phyloP scores from a whole-genome alignment of 2,888 invertebrate genomes.

The Orthosia incerta region DNA sequence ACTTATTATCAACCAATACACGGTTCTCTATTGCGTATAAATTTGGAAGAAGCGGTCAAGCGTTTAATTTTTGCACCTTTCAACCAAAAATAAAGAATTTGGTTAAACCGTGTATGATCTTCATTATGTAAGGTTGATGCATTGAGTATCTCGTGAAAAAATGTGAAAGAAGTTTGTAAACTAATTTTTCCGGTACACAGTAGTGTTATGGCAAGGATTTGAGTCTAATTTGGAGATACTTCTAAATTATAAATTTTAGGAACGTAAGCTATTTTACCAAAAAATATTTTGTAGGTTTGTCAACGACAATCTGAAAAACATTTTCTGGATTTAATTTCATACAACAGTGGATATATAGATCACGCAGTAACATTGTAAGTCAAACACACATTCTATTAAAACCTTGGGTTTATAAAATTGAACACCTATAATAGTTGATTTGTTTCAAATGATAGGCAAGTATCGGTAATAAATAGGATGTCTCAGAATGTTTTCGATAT shows the following conservation, averaged over 20 bases:
- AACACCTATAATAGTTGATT: background rate
- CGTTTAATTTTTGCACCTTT: background rate
- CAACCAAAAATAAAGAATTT: background rate
- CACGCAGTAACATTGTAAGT: background rate
- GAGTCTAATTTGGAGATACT: background rate
- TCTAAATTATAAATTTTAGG: background rate
- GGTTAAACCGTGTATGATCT: background rate
- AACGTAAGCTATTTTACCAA: background rate
- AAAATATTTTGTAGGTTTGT: no score
- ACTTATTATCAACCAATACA: background rate
- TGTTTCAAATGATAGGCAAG: background rate
- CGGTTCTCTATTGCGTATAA: background rate
- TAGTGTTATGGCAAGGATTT: slow-evolving; percentile 1
- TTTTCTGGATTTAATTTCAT: background rate
- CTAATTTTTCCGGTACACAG: background rate
- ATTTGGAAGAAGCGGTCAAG: background rate
- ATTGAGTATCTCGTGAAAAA: background rate
- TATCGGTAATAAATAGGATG: no score
- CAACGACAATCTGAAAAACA: background rate
- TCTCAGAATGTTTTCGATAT: no score
- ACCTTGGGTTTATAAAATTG: background rate
- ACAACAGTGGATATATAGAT: background rate
- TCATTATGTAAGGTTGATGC: background rate
- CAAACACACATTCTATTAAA: background rate
- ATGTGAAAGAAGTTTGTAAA: background rate